These are phyloP conservation scores for Caenorhabditis panamensis DNA, from an alignment of 2,888 invertebrate genomes.

Conservation along the genomic window DNA sequence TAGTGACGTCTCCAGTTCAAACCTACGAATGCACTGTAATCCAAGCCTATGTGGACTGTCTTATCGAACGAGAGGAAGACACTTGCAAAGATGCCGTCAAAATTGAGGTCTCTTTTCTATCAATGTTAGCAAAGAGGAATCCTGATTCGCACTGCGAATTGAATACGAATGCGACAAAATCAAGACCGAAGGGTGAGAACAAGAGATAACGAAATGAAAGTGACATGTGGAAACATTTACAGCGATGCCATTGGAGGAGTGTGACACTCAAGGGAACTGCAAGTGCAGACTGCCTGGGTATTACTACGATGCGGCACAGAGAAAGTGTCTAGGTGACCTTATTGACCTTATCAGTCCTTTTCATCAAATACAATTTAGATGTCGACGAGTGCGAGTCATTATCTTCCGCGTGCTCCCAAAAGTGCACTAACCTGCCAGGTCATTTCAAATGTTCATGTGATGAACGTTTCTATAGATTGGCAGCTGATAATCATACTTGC, in stretches of 20 bases:
- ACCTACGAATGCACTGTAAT: slow-evolving; percentile 68
- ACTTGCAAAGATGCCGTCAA: slow-evolving; percentile 67
- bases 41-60: slow-evolving; percentile 68
- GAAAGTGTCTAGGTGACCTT: slow-evolving; percentile 69
- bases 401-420: slow-evolving; percentile 87
- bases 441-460: slow-evolving; percentile 96
- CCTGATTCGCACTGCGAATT: slow-evolving; percentile 55
- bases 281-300: slow-evolving; percentile 70
- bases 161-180: slow-evolving; percentile 57
- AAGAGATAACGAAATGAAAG: background rate
- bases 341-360: too few relatives aligned
- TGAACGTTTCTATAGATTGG: slow-evolving; percentile 90
- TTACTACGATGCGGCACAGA: slow-evolving; percentile 64
- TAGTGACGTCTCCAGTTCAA: slow-evolving; percentile 32
- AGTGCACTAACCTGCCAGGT: slow-evolving; percentile 95
- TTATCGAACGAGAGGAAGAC: slow-evolving; percentile 59
- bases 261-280: slow-evolving; percentile 69
- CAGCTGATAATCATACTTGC: slow-evolving; percentile 89
- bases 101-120: slow-evolving; percentile 66
- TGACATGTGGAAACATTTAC: slow-evolving; percentile 9
- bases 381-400: slow-evolving; percentile 88
- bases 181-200: slow-evolving; percentile 45
- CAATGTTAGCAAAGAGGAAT: slow-evolving; percentile 63
- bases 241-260: slow-evolving; percentile 66
- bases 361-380: too few relatives aligned